phyloP scores from a whole-genome alignment of 2,113 vertebrate genomes.

The Cyanoderma ruficeps region DNA sequence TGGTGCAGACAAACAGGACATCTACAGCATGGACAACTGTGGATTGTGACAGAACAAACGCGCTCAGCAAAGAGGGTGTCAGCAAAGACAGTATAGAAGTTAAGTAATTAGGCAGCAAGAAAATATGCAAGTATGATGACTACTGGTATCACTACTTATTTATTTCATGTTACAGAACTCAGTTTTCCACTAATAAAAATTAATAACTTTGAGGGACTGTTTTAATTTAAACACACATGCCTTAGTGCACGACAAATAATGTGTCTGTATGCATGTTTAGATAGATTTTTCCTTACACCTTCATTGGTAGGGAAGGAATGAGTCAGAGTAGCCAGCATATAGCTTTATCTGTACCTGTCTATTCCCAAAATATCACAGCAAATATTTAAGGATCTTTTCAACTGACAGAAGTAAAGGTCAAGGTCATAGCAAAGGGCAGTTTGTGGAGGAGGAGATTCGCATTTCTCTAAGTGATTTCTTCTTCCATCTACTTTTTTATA shows the following conservation, averaged over 20 bases:
- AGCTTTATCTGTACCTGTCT: constrained; percentile 63
- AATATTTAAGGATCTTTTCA: constrained; percentile 69
- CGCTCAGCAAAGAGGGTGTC: not conserved
- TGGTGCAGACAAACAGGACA: not conserved
- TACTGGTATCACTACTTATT: not conserved
- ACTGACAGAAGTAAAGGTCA: constrained; percentile 65
- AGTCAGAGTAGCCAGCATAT: not conserved
- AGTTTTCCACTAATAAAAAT: not conserved
- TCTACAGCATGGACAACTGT: not conserved
- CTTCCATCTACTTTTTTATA: constrained; percentile 56
- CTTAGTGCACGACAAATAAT: not conserved
- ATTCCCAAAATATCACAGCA: constrained; percentile 68
- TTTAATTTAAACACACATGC: not conserved
- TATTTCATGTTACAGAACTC: not conserved
- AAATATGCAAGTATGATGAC: not conserved
- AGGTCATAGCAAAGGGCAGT: constrained; percentile 60
- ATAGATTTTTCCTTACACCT: constrained; percentile 13
- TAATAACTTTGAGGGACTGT: not conserved
- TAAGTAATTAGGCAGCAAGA: not conserved
- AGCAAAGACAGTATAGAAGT: not conserved
- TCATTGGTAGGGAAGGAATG: constrained; percentile 29
- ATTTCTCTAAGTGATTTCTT: constrained; percentile 63
- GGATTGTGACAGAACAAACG: not conserved
- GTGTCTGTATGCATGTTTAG: not conserved
- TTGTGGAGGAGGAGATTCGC: constrained; percentile 53